These are phyloP conservation scores for Iguana delicatissima DNA, from an alignment of 2,797 vertebrate genomes.

Conservation along the genomic window DNA sequence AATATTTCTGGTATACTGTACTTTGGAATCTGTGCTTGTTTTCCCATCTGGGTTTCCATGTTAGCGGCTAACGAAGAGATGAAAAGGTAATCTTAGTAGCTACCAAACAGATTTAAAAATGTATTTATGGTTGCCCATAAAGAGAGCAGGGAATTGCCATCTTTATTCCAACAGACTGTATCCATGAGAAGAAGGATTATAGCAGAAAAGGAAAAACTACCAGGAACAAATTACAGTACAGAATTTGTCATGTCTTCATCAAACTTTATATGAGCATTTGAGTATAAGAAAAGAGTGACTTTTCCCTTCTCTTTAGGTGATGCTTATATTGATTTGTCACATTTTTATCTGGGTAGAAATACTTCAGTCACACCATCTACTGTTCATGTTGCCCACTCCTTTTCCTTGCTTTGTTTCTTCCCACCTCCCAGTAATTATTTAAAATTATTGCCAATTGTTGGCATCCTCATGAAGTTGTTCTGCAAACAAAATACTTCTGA, in stretches of 20 bases:
- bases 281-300: neutral
- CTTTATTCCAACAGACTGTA: neutral
- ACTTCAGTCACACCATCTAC: neutral
- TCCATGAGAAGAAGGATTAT: neutral
- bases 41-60: neutral
- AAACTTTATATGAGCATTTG: neutral
- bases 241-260: neutral
- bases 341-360: neutral
- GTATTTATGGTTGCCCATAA: neutral
- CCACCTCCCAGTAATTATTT: neutral
- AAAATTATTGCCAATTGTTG: neutral
- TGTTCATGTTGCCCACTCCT: neutral
- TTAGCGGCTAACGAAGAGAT: neutral
- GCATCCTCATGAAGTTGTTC: neutral
- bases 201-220: neutral
- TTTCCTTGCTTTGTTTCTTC: neutral
- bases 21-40: neutral
- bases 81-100: neutral
- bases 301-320: neutral
- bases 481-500: neutral
- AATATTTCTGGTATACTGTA: neutral
- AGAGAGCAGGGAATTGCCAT: neutral
- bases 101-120: neutral
- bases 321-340: no score
- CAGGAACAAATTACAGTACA: neutral